These are phyloP conservation scores for Heliconius hermathena DNA, from an alignment of 1,140 invertebrate genomes.

Conservation along the genomic window DNA sequence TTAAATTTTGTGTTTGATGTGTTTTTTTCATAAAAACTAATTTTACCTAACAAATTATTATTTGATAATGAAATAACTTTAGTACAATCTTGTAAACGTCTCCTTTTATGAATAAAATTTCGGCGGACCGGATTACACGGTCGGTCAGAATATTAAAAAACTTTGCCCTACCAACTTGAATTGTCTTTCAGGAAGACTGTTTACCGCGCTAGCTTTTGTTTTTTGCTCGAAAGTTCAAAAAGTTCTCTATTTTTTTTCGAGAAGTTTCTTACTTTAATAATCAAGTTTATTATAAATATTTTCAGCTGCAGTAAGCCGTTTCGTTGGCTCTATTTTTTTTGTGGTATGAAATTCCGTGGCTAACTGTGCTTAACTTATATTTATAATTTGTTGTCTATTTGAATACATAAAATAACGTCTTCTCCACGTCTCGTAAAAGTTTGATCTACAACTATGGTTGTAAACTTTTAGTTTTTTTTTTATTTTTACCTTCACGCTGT, in stretches of 20 bases:
- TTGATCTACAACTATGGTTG: no score
- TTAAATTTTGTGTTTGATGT: no score
- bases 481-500: no score
- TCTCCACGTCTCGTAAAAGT: no score
- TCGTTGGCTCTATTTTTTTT: not conserved
- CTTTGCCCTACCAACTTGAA: constrained; percentile 69
- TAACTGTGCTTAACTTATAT: no score
- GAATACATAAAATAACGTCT: no score
- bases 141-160: constrained; percentile 78
- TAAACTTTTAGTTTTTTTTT: no score
- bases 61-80: constrained; percentile 15
- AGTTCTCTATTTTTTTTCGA: not conserved
- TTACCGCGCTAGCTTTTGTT: constrained; percentile 59
- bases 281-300: constrained; percentile 13
- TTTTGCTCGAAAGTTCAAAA: constrained; percentile 30
- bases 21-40: not conserved
- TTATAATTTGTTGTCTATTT: no score
- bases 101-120: constrained; percentile 58
- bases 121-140: constrained; percentile 66
- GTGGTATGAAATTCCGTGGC: not conserved
- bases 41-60: not conserved
- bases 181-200: constrained; percentile 75
- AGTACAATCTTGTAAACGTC: constrained; percentile 35
- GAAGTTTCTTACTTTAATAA: not conserved
- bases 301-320: not conserved